Conservation (phyloP, 2,888 invertebrate genomes). For the Agrochola circellaris region DNA sequence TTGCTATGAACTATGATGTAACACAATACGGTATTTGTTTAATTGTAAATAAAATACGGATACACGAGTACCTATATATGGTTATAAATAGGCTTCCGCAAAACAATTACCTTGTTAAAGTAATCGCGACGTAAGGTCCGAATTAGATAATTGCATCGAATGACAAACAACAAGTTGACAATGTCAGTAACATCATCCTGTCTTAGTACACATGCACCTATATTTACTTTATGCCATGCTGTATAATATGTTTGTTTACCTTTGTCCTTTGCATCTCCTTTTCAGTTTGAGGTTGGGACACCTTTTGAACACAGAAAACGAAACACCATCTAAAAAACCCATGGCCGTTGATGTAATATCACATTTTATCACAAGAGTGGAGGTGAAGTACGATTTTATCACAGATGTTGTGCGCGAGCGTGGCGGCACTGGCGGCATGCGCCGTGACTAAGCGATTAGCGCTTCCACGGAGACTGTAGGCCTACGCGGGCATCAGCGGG, state of each 20-base stretch:
- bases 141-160: conserved; percentile 53
- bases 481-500: conserved; percentile 58
- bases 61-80: neutral
- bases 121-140: conserved; percentile 23
- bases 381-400: conserved; percentile 72
- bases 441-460: conserved; percentile 83
- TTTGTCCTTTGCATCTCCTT: conserved; percentile 74
- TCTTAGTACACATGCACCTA: conserved; percentile 22
- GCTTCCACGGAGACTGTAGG: conserved; percentile 68
- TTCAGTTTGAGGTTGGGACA: conserved; percentile 84
- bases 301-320: conserved; percentile 86
- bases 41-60: conserved; percentile 27
- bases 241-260: conserved; percentile 72
- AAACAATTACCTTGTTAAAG: conserved; percentile 50
- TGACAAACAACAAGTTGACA: conserved; percentile 37
- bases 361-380: conserved; percentile 76
- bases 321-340: conserved; percentile 82
- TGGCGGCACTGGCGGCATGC: conserved; percentile 75
- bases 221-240: conserved; percentile 14
- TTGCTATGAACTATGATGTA: conserved; percentile 53
- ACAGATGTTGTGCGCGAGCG: conserved; percentile 77
- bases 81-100: conserved; percentile 19
- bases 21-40: conserved; percentile 22
- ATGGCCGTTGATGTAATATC: conserved; percentile 75
- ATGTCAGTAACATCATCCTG: conserved; percentile 18